phyloP scores from a whole-genome alignment of 2,113 vertebrate genomes.

The Phyllopteryx taeniolatus region DNA sequence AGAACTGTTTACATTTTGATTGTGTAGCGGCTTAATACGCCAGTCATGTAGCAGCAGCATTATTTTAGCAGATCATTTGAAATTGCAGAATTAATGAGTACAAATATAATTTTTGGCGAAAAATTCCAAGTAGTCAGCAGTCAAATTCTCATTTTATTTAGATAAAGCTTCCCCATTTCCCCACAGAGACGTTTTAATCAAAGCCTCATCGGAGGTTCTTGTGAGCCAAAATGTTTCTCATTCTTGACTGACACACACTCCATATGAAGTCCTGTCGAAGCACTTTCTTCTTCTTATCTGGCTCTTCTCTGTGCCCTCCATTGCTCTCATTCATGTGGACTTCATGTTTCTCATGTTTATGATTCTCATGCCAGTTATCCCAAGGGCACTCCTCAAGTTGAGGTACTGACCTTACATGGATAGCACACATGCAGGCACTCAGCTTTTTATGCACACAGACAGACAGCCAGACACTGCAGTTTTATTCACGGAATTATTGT shows the following conservation, averaged over 20 bases:
- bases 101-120: too few relatives aligned
- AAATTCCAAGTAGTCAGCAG: neutral
- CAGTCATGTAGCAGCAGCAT: too few relatives aligned
- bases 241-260: constrained; percentile 27
- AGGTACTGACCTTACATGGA: constrained; percentile 55
- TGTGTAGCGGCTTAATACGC: too few relatives aligned
- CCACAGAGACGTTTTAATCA: constrained; percentile 11
- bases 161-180: neutral
- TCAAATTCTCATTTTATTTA: neutral
- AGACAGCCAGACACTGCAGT: neutral
- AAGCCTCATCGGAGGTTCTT: constrained; percentile 13
- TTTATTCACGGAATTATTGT: too few relatives aligned
- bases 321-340: neutral
- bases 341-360: constrained; percentile 38
- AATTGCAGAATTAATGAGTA: too few relatives aligned
- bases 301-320: constrained; percentile 4
- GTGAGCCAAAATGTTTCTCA: constrained; percentile 20
- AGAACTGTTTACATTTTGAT: too few relatives aligned
- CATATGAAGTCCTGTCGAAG: neutral
- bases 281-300: neutral
- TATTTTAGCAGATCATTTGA: too few relatives aligned
- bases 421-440: constrained; percentile 26
- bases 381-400: constrained; percentile 32
- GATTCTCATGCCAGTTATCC: constrained; percentile 56
- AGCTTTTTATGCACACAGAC: neutral